Evolutionary conservation across 2,888 invertebrate species (phyloP).

Genomic region (Eucriotettix oculatus): DNA sequence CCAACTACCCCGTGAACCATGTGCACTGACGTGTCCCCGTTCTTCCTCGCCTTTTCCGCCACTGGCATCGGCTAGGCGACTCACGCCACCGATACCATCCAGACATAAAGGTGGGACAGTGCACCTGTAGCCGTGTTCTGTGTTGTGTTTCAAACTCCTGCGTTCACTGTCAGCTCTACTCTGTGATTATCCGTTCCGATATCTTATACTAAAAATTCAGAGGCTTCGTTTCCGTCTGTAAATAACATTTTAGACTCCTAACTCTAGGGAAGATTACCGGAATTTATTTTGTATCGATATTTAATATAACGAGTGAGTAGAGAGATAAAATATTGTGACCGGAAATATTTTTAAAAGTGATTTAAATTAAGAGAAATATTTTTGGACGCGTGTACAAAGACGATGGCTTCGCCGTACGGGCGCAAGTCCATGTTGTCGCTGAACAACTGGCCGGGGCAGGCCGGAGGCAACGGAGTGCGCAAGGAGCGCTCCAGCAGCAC

Average conservation of each 20-base stretch:
- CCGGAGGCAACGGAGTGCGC: neutral
- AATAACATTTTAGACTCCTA: no score
- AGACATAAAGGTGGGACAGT: neutral
- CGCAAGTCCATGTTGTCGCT: slow-evolving; percentile 7
- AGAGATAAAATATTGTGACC: no score
- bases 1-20: no score
- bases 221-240: no score
- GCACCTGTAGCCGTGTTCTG: neutral
- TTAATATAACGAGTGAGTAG: neutral
- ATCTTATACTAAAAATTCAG: no score
- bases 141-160: no score
- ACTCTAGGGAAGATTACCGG: neutral
- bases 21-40: neutral
- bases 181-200: no score
- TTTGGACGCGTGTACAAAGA: neutral
- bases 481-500: slow-evolving; percentile 9
- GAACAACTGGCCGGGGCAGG: slow-evolving; percentile 2
- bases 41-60: slow-evolving; percentile 10
- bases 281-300: neutral
- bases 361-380: neutral
- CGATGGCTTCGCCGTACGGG: slow-evolving; percentile 4
- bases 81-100: neutral
- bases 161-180: no score
- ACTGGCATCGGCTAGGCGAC: slow-evolving; percentile 10
- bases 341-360: no score